These are phyloP conservation scores for Tinea semifulvella DNA, from an alignment of 2,888 invertebrate genomes.

Conservation along the genomic window DNA sequence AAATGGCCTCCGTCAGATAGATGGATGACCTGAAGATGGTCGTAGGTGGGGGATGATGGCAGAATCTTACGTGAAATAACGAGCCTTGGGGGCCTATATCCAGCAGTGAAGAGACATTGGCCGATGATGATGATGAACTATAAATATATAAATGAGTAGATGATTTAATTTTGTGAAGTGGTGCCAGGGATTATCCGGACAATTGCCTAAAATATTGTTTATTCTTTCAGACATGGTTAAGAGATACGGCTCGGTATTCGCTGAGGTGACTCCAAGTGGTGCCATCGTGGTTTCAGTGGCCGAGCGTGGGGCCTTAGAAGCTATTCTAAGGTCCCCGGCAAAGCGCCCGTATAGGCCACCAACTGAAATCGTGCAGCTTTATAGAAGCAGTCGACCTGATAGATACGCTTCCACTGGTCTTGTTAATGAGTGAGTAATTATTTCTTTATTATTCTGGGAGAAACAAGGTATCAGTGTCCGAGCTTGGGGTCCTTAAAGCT, in stretches of 20 bases:
- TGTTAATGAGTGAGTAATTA: slow-evolving; percentile 80
- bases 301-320: slow-evolving; percentile 76
- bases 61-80: no score
- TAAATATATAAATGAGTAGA: no score
- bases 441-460: no score
- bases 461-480: slow-evolving; percentile 77
- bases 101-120: no score
- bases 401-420: slow-evolving; percentile 84
- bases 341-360: slow-evolving; percentile 83
- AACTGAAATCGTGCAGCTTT: slow-evolving; percentile 81
- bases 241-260: slow-evolving; percentile 79
- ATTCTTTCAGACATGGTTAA: slow-evolving; percentile 69
- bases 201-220: no score
- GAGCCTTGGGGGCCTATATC: no score
- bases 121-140: no score
- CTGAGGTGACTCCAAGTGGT: slow-evolving; percentile 80
- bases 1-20: no score
- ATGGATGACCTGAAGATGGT: no score
- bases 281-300: slow-evolving; percentile 78
- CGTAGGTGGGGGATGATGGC: no score
- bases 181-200: no score
- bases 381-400: slow-evolving; percentile 77
- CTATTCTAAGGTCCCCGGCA: slow-evolving; percentile 75
- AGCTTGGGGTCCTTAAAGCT: slow-evolving; percentile 76
- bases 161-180: no score